Percentiles rank a stretch among this genome's conserved stretches.
phyloP scores from a whole-genome alignment of 2,797 vertebrate genomes.

The Eutrigla gurnardus region DNA sequence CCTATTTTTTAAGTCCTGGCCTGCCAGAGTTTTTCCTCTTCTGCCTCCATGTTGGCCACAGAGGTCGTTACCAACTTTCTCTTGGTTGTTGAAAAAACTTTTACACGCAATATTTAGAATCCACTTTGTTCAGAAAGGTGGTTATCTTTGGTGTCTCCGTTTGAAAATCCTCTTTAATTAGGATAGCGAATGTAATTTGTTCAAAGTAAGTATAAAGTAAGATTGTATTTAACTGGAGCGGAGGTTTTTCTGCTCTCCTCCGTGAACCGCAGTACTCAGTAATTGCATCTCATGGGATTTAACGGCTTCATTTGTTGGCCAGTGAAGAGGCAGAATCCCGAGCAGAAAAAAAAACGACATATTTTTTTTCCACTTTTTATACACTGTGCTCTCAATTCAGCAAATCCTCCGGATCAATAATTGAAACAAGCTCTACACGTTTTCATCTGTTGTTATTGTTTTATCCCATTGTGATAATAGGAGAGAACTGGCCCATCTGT shows the following conservation, averaged over 20 bases:
- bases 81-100: slow-evolving; percentile 11
- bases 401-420: slow-evolving; percentile 44
- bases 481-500: background rate
- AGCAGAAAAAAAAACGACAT: slow-evolving; percentile 41
- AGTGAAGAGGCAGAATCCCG: slow-evolving; percentile 55
- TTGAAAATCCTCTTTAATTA: slow-evolving; percentile 58
- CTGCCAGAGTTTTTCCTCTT: background rate
- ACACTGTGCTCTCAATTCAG: slow-evolving; percentile 23
- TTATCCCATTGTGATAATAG: slow-evolving; percentile 4
- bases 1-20: no score
- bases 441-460: slow-evolving; percentile 2
- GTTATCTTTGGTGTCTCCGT: slow-evolving; percentile 40
- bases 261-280: slow-evolving; percentile 52
- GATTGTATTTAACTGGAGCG: slow-evolving; percentile 47
- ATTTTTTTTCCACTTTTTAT: slow-evolving; percentile 29
- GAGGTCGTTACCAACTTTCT: slow-evolving; percentile 7
- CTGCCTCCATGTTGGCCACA: background rate
- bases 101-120: slow-evolving; percentile 7
- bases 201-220: slow-evolving; percentile 13
- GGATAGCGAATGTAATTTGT: slow-evolving; percentile 44
- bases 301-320: slow-evolving; percentile 66
- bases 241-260: slow-evolving; percentile 48
- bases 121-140: slow-evolving; percentile 23
- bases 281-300: slow-evolving; percentile 76
- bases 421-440: slow-evolving; percentile 28